These are phyloP conservation scores for Volucella inanis DNA, from an alignment of 2,888 invertebrate genomes.

Conservation along the genomic window DNA sequence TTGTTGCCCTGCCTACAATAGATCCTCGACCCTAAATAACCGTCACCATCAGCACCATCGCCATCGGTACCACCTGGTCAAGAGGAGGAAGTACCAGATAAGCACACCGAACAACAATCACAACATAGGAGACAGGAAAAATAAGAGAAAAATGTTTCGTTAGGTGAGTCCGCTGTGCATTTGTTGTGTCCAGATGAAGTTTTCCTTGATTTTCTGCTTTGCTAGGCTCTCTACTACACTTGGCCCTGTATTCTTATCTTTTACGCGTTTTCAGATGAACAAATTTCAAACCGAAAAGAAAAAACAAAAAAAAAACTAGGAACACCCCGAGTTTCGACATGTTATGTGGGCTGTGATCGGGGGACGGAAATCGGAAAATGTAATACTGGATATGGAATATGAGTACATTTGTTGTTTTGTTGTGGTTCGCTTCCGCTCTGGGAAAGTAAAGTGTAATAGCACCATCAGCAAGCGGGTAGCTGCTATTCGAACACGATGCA, in stretches of 20 bases:
- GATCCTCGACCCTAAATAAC: background rate
- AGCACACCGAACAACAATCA: slow-evolving; percentile 2
- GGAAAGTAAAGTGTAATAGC: slow-evolving; percentile 13
- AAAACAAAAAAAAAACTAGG: background rate
- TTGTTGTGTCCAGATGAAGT: slow-evolving; percentile 32
- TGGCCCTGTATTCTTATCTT: slow-evolving; percentile 47
- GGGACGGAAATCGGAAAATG: background rate
- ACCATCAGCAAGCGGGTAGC: slow-evolving; percentile 26
- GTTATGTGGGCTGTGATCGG: background rate
- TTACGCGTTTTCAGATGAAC: slow-evolving; percentile 35
- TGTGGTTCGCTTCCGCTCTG: slow-evolving; percentile 53
- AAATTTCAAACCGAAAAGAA: slow-evolving; percentile 19
- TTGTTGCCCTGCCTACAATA: slow-evolving; percentile 3
- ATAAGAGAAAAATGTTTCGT: slow-evolving; percentile 40
- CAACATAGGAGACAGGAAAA: background rate
- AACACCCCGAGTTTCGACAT: slow-evolving; percentile 12
- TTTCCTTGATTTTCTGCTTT: slow-evolving; percentile 53
- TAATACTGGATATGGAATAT: too few relatives aligned
- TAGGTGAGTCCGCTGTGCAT: slow-evolving; percentile 60
- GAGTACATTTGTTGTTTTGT: slow-evolving; percentile 27
- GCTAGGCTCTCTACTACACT: slow-evolving; percentile 43
- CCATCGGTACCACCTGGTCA: slow-evolving; percentile 24
- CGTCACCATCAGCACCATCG: background rate
- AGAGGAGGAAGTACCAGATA: slow-evolving; percentile 20
- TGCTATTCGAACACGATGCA: background rate